Evolutionary conservation across 64 coral and sea anemone genomes (phyloP).

Genomic region (Platygyra sinensis): DNA sequence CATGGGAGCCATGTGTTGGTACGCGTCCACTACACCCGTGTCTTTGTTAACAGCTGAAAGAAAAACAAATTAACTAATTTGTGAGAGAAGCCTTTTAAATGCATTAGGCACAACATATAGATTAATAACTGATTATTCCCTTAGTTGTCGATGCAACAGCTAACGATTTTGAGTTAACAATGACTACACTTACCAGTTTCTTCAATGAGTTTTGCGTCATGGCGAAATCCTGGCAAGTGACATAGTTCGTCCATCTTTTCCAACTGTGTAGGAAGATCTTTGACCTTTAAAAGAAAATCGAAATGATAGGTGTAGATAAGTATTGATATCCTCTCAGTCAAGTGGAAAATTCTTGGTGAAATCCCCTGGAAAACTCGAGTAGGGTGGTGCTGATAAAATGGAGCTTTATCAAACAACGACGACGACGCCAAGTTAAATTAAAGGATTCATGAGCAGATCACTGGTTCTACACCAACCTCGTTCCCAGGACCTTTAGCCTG

Average conservation of each 20-base stretch:
- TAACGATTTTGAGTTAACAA: neutral
- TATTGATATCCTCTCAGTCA: too few relatives aligned
- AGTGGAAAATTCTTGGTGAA: too few relatives aligned
- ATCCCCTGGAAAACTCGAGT: neutral
- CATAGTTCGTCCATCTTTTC: slow-evolving; percentile 20
- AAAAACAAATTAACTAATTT: neutral
- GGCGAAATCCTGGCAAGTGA: slow-evolving; percentile 30
- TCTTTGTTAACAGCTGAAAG: slow-evolving; percentile 21
- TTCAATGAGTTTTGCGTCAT: slow-evolving; percentile 35
- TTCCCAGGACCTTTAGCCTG: too few relatives aligned
- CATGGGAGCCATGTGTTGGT: slow-evolving; percentile 58
- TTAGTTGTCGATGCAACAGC: too few relatives aligned
- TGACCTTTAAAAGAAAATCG: neutral
- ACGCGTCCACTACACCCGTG: slow-evolving; percentile 53
- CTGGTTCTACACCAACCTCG: too few relatives aligned
- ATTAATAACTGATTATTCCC: too few relatives aligned
- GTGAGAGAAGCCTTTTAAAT: neutral
- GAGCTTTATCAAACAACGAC: too few relatives aligned
- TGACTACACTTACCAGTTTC: slow-evolving; percentile 2
- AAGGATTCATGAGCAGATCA: too few relatives aligned
- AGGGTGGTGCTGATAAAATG: too few relatives aligned
- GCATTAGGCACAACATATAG: neutral
- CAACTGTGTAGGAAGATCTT: slow-evolving; percentile 5
- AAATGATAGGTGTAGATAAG: neutral
- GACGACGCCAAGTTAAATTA: too few relatives aligned